Base-by-base conservation (phyloP, 2,113 vertebrate species). In the Chaenogobius annularis region DNA sequence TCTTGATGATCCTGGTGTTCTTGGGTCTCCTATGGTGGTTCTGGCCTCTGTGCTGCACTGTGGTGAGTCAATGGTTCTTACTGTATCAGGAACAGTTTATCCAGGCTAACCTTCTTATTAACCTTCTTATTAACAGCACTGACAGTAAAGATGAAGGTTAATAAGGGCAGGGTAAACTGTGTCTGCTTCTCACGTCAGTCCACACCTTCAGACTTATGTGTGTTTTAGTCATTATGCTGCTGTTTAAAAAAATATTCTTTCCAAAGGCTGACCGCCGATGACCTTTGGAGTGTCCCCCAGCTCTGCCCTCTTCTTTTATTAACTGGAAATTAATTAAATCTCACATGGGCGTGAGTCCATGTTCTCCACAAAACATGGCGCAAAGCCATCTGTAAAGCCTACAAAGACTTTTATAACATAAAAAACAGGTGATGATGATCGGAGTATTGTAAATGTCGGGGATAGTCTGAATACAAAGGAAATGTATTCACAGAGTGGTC, bases 41-140 rank as follows among this genome's bases (percentile, higher is more conserved):
- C 93, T 99, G 98, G 98, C 98, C 98, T 19, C 95, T 99, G 15
- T 99, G 98, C 91, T 99, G 98, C 91, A 99, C 98, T 0, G 96
- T 99, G 96, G 98, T 99, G 90, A 97, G 98, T 93, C 67, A 55
- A 50, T 12, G 11, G 66, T 77, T 37, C 48, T 26, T 46, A 26
- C 47, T n/a, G 65, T 0, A 7, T 17, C 55, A 52, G 55, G 47
- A 48, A 79, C 69, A 69, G 75, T 22, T 77, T 79, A 82, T 19
- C 48, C 72, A 79, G 79, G 20, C 79, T 52, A 69, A 59, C 69
- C 50, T 63, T 78, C 64, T 80, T 43, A 74, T 74, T 63, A 63
- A 80, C 78, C 44, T 47, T n/a, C n/a, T n/a, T n/a, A n/a, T n/a
- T n/a, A 74, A 79, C 55, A 83, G 54, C 64, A 70, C 46, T 70